Percentiles rank a stretch among this genome's conserved stretches.
phyloP scores from a whole-genome alignment of 2,113 vertebrate genomes.

The Seriola aureovittata region DNA sequence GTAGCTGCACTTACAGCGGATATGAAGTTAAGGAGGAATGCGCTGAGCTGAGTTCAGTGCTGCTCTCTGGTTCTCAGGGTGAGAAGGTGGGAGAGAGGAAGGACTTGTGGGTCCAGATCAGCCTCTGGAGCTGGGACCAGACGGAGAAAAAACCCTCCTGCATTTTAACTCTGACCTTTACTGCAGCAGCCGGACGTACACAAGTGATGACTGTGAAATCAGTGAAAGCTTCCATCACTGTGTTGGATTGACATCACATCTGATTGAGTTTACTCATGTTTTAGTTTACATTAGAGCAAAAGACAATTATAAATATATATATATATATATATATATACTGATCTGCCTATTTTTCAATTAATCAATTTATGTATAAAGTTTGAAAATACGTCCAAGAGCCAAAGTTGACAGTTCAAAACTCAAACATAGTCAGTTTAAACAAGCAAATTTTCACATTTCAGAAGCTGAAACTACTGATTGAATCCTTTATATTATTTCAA shows the following conservation, averaged over 20 bases:
- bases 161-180: constrained; percentile 20
- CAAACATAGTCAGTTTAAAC: not conserved
- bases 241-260: not conserved
- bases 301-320: no score
- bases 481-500: no score
- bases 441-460: not conserved
- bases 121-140: constrained; percentile 27
- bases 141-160: constrained; percentile 8
- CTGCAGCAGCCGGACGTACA: not conserved
- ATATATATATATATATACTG: no score
- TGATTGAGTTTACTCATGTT: not conserved
- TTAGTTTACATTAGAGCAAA: no score
- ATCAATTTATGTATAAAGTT: no score
- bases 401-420: not conserved
- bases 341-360: not conserved
- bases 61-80: constrained; percentile 21
- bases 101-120: constrained; percentile 24
- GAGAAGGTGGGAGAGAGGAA: constrained; percentile 17
- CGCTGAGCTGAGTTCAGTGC: constrained; percentile 43
- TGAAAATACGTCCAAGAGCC: no score
- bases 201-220: not conserved
- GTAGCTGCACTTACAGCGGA: constrained; percentile 71
- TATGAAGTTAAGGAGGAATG: constrained; percentile 82
- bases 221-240: not conserved
- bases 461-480: not conserved